Conservation (phyloP, 2,888 invertebrate species). For the Cephus rjabovi region DNA sequence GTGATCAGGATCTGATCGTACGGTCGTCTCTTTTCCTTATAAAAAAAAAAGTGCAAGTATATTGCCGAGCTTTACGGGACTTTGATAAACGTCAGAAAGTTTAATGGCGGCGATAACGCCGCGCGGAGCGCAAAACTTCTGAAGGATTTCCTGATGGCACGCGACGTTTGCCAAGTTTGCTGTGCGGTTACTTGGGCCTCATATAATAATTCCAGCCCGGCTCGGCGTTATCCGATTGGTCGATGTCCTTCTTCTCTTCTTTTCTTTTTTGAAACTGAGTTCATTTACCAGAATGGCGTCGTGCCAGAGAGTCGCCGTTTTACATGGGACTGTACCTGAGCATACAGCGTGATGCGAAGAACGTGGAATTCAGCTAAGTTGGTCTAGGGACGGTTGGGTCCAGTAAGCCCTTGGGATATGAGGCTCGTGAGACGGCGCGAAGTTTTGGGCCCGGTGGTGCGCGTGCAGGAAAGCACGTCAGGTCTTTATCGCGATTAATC, state of each 20-base stretch:
- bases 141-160: constrained; percentile 3
- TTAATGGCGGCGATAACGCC: constrained; percentile 5
- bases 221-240: not conserved
- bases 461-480: not conserved
- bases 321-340: not conserved
- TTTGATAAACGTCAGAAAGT: not conserved
- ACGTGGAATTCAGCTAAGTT: not conserved
- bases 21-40: not conserved
- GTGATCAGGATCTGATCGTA: not conserved
- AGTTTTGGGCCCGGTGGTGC: not conserved
- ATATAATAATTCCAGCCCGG: not conserved
- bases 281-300: not conserved
- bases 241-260: not conserved
- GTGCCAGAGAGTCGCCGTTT: not conserved
- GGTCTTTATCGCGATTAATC: not conserved
- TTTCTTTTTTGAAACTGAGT: not conserved
- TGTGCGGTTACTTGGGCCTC: not conserved
- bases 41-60: not conserved
- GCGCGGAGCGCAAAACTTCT: not conserved
- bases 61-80: not conserved
- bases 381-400: not conserved
- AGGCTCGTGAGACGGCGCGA: not conserved
- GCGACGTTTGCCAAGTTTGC: not conserved
- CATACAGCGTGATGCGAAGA: not conserved
- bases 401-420: not conserved